Percentiles rank a stretch among this genome's conserved stretches.
Evolutionary conservation across 1,140 invertebrate species (phyloP).

Genomic region (Epicauta chinensis): DNA sequence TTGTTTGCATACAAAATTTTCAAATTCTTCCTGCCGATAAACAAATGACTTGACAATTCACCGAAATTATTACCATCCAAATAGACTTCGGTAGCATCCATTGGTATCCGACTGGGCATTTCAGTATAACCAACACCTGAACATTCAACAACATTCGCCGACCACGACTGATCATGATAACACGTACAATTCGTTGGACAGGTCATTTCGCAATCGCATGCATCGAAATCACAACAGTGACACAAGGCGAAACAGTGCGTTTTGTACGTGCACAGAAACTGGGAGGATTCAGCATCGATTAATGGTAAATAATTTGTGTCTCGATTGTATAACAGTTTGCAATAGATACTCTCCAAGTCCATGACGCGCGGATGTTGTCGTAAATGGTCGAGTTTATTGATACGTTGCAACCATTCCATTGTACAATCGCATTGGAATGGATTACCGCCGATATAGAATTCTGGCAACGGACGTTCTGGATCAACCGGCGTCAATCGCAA

Average conservation of each 20-base stretch:
- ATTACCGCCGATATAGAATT: constrained; percentile 84
- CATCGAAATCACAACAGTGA: constrained; percentile 92
- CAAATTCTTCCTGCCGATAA: constrained; percentile 84
- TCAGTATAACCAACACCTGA: constrained; percentile 69
- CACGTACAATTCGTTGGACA: constrained; percentile 90
- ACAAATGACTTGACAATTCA: constrained; percentile 80
- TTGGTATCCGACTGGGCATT: constrained; percentile 82
- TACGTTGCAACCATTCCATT: constrained; percentile 82
- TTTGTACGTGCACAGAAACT: constrained; percentile 88
- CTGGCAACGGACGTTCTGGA: constrained; percentile 60
- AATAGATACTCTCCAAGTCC: constrained; percentile 87
- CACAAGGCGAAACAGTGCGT: constrained; percentile 89
- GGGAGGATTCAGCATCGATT: constrained; percentile 75
- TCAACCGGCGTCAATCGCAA: constrained; percentile 65
- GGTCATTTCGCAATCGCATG: constrained; percentile 93
- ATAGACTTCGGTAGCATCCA: constrained; percentile 92
- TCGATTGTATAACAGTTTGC: constrained; percentile 79
- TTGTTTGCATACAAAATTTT: constrained; percentile 82
- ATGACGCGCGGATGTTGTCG: constrained; percentile 82
- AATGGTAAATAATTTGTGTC: constrained; percentile 75
- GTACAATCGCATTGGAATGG: constrained; percentile 82
- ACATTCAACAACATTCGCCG: constrained; percentile 88
- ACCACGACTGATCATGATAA: constrained; percentile 91
- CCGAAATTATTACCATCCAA: constrained; percentile 86
- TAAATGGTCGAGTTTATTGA: constrained; percentile 65